Base-by-base conservation (phyloP, 2,797 vertebrate genomes). In the Hozukius guyotensis region DNA sequence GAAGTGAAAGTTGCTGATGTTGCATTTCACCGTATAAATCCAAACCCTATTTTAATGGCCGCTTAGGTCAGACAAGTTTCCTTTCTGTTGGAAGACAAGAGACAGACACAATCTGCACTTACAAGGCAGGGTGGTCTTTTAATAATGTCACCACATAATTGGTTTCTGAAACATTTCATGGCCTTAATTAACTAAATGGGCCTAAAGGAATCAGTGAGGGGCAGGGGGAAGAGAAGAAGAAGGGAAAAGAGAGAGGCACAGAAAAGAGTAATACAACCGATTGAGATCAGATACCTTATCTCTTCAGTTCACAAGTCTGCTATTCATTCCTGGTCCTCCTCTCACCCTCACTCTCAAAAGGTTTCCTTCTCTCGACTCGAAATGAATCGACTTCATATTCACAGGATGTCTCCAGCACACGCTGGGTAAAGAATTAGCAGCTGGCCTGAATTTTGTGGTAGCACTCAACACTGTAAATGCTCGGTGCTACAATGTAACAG, bases 181-280 rank as follows among this genome's bases (percentile, higher is more conserved):
- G 90, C 90, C 91, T 92, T 93, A 94, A 95, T 96, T 94, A 95
- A 94, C 93, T 90, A 92, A 94, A 93, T 85, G 85, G 89, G 91
- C 89, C 88, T 91, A 78, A 90, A 94, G 89, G 90, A 94, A 89
- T 86, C 76, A 42, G 74, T 29, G 77, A 88, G 82, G 85, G 80
- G 77, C 46, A 78, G 72, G 34, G 78, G 63, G 14, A 81, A 76
- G 62, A 52, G 67, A 59, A 66, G 70, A 83, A 53, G 63, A 84
- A 11, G 42, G 72, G 80, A 74, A 75, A 46, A 81, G 29, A 74
- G 74, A 75, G 64, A 42, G 42, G 53, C 69, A 82, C 60, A 72
- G 78, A 56, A 42, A 68, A 69, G 73, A 84, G 68, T 75, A 86
- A 90, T 78, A 82, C 78, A 69, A 79, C 36, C 7, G 62, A 89